A percentile compares a stretch with the other conserved stretches of the same genome.
Conservation (phyloP, 2,797 vertebrate genomes). For the Lepilemur septentrionalis region DNA sequence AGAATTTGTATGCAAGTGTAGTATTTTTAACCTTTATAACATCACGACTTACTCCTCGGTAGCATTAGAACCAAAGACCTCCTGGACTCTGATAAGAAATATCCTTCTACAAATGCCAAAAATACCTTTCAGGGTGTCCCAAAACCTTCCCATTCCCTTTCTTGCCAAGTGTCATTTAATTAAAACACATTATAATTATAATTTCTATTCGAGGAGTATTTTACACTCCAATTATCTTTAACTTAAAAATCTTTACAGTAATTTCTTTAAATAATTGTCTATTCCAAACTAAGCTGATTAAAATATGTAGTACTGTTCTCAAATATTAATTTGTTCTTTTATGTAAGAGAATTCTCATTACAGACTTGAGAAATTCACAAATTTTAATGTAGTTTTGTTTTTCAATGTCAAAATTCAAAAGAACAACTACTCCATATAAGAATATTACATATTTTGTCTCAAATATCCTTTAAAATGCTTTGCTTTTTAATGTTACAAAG, state of each 20-base stretch:
- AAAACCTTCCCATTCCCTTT: not conserved
- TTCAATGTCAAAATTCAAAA: conserved; percentile 71
- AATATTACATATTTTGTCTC: conserved; percentile 71
- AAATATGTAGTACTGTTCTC: not conserved
- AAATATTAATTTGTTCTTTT: not conserved
- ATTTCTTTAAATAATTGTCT: not conserved
- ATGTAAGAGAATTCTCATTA: conserved; percentile 61
- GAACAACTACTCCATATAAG: conserved; percentile 59
- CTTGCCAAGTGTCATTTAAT: not conserved
- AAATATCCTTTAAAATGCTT: conserved; percentile 52
- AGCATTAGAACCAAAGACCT: not conserved
- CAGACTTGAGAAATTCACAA: conserved; percentile 53
- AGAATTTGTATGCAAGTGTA: not conserved
- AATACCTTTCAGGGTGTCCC: not conserved
- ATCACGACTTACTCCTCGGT: not conserved
- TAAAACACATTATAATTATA: conserved; percentile 32
- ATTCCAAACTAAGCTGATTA: conserved; percentile 9
- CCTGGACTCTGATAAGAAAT: not conserved
- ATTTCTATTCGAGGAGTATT: not conserved
- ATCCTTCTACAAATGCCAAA: not conserved
- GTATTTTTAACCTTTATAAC: not conserved
- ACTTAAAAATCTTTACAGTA: not conserved
- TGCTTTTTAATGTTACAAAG: conserved; percentile 67
- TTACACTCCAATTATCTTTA: not conserved
- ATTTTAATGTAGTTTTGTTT: conserved; percentile 59